Evolutionary conservation across 1,140 invertebrate genomes (phyloP).

Genomic region (Diorhabda carinulata): DNA sequence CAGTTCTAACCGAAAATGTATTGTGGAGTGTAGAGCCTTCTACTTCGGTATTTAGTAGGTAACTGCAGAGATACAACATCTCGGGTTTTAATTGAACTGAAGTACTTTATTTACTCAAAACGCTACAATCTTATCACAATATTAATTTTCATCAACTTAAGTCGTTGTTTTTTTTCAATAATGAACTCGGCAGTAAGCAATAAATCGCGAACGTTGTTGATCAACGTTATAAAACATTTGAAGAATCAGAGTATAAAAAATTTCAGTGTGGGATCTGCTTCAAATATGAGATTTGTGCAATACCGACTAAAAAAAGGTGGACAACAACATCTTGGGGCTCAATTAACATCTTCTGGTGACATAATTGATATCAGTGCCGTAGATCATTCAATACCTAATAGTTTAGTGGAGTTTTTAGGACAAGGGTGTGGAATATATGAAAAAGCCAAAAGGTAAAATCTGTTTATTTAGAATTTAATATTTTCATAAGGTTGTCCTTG

Average conservation of each 20-base stretch:
- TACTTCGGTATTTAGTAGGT: too few relatives aligned
- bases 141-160: too few relatives aligned
- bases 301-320: conserved; percentile 52
- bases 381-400: conserved; percentile 57
- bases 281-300: conserved; percentile 53
- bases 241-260: conserved; percentile 16
- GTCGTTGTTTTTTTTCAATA: too few relatives aligned
- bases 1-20: too few relatives aligned
- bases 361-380: conserved; percentile 58
- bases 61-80: too few relatives aligned
- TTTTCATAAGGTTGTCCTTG: not conserved
- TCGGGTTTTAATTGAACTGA: too few relatives aligned
- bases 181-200: too few relatives aligned
- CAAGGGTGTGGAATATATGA: conserved; percentile 51
- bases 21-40: too few relatives aligned
- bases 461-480: not conserved
- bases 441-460: conserved; percentile 54
- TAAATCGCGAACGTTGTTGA: not conserved
- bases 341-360: conserved; percentile 53
- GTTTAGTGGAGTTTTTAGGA: conserved; percentile 55
- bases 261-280: conserved; percentile 29
- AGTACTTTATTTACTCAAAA: too few relatives aligned
- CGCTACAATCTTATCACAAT: too few relatives aligned
- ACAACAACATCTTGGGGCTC: conserved; percentile 56
- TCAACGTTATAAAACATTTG: not conserved